Conservation (phyloP, 2,888 invertebrate genomes). For the Mythimna ferrago region DNA sequence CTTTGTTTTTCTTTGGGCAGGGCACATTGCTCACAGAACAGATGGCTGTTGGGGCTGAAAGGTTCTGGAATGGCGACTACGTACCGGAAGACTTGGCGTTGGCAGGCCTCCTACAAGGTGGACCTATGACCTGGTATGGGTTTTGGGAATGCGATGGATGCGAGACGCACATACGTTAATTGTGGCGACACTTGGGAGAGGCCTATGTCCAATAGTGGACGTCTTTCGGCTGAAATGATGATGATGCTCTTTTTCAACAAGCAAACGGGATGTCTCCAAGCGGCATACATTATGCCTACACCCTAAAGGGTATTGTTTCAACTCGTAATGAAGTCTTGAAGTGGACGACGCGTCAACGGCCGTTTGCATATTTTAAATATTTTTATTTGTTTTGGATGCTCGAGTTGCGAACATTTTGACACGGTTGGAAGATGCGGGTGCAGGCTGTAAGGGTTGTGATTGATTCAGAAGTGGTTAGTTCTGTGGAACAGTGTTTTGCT, state of each 20-base stretch:
- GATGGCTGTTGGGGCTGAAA: no score
- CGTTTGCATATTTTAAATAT: constrained; percentile 78
- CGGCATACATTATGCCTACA: constrained; percentile 39
- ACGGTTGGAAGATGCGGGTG: background rate
- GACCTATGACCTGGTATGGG: no score
- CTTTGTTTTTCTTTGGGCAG: no score
- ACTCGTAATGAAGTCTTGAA: constrained; percentile 83
- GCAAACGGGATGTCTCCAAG: background rate
- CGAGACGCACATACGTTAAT: no score
- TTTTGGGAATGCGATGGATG: no score
- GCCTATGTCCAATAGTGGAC: no score
- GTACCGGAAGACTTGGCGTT: no score
- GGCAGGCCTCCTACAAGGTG: no score
- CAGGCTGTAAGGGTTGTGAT: constrained; percentile 9
- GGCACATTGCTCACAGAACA: no score
- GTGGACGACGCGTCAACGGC: constrained; percentile 80
- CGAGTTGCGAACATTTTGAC: constrained; percentile 37
- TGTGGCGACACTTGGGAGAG: no score
- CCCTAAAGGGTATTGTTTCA: constrained; percentile 75
- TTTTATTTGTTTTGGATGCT: constrained; percentile 78
- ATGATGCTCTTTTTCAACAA: background rate
- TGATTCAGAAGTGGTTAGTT: constrained; percentile 10
- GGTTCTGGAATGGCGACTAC: no score
- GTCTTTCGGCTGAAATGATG: no score
- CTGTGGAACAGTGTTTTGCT: background rate